Base-by-base conservation (phyloP, 1,140 invertebrate species). In the Platyscapa corneri region DNA sequence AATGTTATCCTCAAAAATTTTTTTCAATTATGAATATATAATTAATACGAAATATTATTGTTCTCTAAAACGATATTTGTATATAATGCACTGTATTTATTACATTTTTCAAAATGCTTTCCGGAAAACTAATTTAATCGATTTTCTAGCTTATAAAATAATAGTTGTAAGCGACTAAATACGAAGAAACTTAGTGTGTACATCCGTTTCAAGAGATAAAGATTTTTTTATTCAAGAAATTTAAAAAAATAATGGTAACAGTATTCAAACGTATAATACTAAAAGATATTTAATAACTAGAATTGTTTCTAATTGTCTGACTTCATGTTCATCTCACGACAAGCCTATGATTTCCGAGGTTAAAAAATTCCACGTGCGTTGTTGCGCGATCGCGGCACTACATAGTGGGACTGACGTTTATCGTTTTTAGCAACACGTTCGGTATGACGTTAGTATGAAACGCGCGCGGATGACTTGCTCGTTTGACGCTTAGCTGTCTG, bases 401-500 rank as follows among this genome's bases (percentile, higher is more conserved):
- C 20, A 70, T 37, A 37, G 34, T 18, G 0, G 5, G 23, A 37
- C 16, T 37, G 67, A 70, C 32, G 18, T 10, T 70, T 70, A 70
- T 70, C 67, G 56, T 60, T 27, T 23, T 3, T 3, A 20, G 16
- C 34, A 64, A 78, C 39, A 27, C 60, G 49, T 53, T 20, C 18
- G 49, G 18, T 16, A 18, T 10, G 56, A 60, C 56, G 14, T 14
- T 20, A 53, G 23, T 42, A 75, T 75, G 3, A 30, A 32, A n/a
- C 70, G 82, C 10, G 16, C 34, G 32, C 49, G 76, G 42, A 84
- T 84, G 83, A 84, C 76, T 84, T 78, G 83, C 76, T 72, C 39
- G 30, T 79, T 84, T 60, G 20, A 14, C 42, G 30, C 20, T 8
- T 7, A 42, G 10, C 30, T 7, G 67, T 70, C 20, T 34, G 16